Conservation (phyloP, 2,797 vertebrate genomes). For the Lophotriccus pileatus region DNA sequence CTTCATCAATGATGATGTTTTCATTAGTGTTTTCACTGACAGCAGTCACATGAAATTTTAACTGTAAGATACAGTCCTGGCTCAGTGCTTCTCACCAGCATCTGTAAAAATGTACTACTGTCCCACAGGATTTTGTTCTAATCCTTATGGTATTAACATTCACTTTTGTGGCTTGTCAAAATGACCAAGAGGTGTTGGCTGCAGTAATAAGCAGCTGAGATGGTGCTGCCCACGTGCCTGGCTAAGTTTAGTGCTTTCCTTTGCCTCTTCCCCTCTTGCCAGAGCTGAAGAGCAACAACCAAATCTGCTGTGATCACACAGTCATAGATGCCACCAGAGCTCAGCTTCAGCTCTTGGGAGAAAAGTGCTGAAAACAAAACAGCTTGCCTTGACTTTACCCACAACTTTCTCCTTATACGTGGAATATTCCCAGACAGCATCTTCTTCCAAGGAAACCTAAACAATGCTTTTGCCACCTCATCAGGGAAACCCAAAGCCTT, state of each 20-base stretch:
- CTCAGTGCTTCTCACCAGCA: background rate
- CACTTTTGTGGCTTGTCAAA: background rate
- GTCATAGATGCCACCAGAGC: background rate
- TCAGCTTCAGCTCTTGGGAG: background rate
- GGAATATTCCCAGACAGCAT: background rate
- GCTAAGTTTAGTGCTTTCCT: background rate
- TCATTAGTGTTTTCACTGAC: background rate
- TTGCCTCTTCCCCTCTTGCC: background rate
- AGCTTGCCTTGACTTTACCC: background rate
- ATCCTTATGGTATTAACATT: background rate
- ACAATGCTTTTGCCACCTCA: background rate
- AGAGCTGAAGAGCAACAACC: background rate
- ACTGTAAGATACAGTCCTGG: background rate
- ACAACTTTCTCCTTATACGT: background rate
- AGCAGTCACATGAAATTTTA: background rate
- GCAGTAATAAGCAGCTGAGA: background rate
- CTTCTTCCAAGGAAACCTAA: background rate
- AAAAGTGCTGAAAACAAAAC: background rate
- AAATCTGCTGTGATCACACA: background rate
- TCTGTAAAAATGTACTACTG: background rate
- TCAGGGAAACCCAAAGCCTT: background rate
- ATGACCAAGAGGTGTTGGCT: background rate
- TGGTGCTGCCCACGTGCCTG: accelerated
- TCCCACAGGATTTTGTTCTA: background rate
- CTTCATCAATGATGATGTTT: background rate